These are phyloP conservation scores for Shinisaurus crocodilurus DNA, from an alignment of 2,113 vertebrate genomes.

Conservation along the genomic window DNA sequence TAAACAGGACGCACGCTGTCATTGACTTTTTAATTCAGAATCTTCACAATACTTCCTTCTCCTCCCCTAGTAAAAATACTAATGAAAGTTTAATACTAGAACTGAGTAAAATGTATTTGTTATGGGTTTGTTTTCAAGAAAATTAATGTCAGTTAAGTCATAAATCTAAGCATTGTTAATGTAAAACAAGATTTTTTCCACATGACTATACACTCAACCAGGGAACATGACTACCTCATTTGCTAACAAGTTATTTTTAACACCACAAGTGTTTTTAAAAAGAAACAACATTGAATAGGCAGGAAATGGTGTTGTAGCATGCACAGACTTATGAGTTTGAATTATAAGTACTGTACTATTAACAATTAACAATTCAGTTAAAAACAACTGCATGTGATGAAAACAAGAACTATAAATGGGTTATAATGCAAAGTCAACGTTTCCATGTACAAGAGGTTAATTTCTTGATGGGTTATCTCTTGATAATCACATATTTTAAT, in stretches of 20 bases:
- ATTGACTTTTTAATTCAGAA: not conserved
- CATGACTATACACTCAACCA: not conserved
- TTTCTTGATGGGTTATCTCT: not conserved
- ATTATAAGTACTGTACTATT: not conserved
- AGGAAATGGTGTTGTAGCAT: not conserved
- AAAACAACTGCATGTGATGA: not conserved
- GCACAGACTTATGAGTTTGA: not conserved
- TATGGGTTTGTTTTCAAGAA: not conserved
- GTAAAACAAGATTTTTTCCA: not conserved
- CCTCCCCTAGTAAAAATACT: not conserved
- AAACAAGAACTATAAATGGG: not conserved
- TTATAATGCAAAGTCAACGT: not conserved
- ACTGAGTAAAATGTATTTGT: not conserved
- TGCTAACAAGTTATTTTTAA: constrained; percentile 27
- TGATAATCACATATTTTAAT: not conserved
- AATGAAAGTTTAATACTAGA: not conserved
- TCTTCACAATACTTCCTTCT: not conserved
- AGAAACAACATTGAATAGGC: not conserved
- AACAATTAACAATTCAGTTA: not conserved
- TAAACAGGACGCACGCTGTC: not conserved
- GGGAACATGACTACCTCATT: not conserved
- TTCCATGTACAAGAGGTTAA: not conserved
- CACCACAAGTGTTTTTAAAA: constrained; percentile 3
- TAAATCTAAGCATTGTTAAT: not conserved
- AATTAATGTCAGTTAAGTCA: not conserved